Conservation (phyloP, 1,140 invertebrate genomes). For the Melanaphis sacchari region DNA sequence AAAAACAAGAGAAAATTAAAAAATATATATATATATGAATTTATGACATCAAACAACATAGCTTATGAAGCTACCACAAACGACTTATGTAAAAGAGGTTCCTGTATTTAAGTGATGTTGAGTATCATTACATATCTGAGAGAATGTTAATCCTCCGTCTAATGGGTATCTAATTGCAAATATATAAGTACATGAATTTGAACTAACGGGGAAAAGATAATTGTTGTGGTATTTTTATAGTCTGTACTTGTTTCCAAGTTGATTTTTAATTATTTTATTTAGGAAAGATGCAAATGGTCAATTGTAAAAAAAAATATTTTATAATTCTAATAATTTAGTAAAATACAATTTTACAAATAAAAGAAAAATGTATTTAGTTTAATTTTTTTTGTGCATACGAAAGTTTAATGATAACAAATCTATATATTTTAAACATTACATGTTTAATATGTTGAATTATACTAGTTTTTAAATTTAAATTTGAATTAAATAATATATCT, state of each 20-base stretch:
- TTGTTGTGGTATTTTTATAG: neutral
- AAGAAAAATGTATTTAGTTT: neutral
- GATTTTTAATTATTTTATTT: neutral
- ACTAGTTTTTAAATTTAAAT: too few relatives aligned
- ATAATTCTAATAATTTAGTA: neutral
- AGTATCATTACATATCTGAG: neutral
- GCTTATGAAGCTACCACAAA: neutral
- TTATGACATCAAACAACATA: neutral
- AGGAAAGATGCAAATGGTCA: neutral
- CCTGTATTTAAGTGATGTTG: conserved; percentile 7
- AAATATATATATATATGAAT: neutral
- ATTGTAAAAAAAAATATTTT: neutral
- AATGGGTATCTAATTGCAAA: neutral
- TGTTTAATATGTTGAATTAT: neutral
- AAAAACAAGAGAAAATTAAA: neutral
- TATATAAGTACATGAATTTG: neutral
- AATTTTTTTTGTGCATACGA: neutral
- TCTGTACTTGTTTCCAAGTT: neutral
- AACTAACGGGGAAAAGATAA: neutral
- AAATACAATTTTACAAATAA: neutral
- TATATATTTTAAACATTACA: neutral
- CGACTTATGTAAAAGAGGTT: conserved; percentile 25
- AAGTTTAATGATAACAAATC: neutral
- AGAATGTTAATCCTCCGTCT: neutral
- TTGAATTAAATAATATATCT: too few relatives aligned